Conservation (phyloP, 2,888 invertebrate genomes). For the Leptinotarsa peninsularis region DNA sequence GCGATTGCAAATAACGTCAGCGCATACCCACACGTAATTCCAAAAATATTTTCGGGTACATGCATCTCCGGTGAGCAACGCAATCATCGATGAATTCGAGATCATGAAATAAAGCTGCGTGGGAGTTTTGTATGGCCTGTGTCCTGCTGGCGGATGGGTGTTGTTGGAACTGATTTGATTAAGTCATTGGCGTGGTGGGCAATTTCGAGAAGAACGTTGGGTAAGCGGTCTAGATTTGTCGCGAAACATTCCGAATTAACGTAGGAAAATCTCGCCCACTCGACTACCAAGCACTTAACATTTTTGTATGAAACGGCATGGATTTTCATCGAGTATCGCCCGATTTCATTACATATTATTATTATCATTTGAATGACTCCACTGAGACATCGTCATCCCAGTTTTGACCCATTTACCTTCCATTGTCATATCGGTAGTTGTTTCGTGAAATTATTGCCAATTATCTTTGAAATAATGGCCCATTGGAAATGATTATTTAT, state of each 20-base stretch:
- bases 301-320: no score
- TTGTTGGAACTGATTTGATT: neutral
- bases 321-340: no score
- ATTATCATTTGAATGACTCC: neutral
- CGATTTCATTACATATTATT: neutral
- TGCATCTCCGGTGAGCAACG: slow-evolving; percentile 31
- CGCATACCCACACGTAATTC: slow-evolving; percentile 39
- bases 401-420: slow-evolving; percentile 19
- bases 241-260: no score
- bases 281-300: neutral
- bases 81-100: slow-evolving; percentile 22
- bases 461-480: slow-evolving; percentile 14
- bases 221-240: no score
- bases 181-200: no score
- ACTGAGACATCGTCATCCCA: neutral
- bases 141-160: slow-evolving; percentile 9
- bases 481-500: slow-evolving; percentile 16
- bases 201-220: no score
- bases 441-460: slow-evolving; percentile 3
- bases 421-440: slow-evolving; percentile 13
- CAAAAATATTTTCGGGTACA: slow-evolving; percentile 42
- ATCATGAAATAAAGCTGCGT: slow-evolving; percentile 6
- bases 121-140: neutral
- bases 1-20: slow-evolving; percentile 39
- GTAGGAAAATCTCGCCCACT: no score